These are phyloP conservation scores for Thamnophis elegans DNA, from an alignment of 2,797 vertebrate genomes.

Conservation along the genomic window DNA sequence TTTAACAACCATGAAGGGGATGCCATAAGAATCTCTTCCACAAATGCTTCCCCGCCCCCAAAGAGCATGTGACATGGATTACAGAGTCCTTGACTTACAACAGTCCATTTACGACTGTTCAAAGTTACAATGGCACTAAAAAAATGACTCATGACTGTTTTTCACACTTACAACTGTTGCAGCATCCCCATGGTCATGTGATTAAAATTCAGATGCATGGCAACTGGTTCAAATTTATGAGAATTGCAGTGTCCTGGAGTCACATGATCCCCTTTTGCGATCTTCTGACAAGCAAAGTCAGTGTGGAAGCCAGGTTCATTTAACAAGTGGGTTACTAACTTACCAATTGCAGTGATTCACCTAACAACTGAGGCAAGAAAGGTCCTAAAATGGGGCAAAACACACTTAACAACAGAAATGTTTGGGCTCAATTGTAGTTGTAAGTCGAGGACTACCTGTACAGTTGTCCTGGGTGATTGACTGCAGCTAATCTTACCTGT, in stretches of 20 bases:
- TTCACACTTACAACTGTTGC: too few species aligned
- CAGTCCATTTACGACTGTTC: too few species aligned
- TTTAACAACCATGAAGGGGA: neutral
- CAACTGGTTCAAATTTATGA: neutral
- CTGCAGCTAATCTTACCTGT: slow-evolving; percentile 71
- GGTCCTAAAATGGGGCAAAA: neutral
- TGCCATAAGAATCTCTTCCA: too few species aligned
- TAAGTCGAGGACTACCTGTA: neutral
- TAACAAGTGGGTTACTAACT: neutral
- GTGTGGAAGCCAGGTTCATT: neutral
- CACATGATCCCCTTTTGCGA: neutral
- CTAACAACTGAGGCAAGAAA: neutral
- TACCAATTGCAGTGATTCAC: neutral
- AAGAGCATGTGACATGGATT: neutral
- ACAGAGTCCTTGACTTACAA: neutral
- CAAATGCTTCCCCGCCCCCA: neutral
- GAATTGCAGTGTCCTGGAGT: neutral
- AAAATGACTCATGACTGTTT: too few species aligned
- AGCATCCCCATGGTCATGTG: too few species aligned
- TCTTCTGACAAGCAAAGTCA: neutral
- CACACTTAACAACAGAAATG: neutral
- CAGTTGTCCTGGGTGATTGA: neutral
- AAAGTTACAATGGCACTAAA: too few species aligned
- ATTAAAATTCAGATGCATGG: too few species aligned
- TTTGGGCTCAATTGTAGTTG: neutral